phyloP scores from a whole-genome alignment of 2,797 vertebrate species.

The Corythornis leucogaster region DNA sequence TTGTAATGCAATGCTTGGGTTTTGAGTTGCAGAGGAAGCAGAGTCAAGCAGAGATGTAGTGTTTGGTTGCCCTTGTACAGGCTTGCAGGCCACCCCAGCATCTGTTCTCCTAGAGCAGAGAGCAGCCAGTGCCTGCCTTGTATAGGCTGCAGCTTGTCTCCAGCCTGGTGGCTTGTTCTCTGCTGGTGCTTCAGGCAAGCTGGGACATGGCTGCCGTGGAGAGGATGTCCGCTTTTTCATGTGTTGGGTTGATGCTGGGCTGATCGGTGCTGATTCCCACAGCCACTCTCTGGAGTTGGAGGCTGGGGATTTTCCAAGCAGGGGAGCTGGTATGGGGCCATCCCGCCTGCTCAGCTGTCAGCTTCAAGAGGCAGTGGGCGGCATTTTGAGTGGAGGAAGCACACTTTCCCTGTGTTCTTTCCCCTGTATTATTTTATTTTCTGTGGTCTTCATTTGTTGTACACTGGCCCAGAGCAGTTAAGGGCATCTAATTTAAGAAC shows the following conservation, averaged over 20 bases:
- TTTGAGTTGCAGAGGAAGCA: not conserved
- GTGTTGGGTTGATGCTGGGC: not conserved
- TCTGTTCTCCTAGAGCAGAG: not conserved
- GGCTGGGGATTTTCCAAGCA: not conserved
- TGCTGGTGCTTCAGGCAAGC: not conserved
- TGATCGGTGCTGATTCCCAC: not conserved
- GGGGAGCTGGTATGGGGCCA: not conserved
- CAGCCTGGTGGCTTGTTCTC: not conserved
- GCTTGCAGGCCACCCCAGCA: not conserved
- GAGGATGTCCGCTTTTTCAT: not conserved
- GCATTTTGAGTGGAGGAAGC: not conserved
- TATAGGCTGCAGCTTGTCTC: not conserved
- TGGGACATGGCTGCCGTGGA: not conserved
- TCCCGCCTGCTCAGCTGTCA: not conserved
- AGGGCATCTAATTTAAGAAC: not conserved
- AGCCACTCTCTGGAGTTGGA: not conserved
- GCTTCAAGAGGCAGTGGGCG: not conserved
- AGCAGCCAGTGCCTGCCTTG: not conserved
- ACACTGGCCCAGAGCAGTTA: not conserved
- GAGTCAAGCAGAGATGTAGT: not conserved
- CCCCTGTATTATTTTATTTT: not conserved
- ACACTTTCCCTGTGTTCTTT: not conserved
- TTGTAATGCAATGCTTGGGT: accelerated
- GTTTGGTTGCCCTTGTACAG: not conserved
- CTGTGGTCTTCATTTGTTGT: not conserved